Percentiles rank a stretch among this genome's conserved stretches.
phyloP scores from a whole-genome alignment of 2,113 vertebrate species.

The Sphaerodactylus townsendi region DNA sequence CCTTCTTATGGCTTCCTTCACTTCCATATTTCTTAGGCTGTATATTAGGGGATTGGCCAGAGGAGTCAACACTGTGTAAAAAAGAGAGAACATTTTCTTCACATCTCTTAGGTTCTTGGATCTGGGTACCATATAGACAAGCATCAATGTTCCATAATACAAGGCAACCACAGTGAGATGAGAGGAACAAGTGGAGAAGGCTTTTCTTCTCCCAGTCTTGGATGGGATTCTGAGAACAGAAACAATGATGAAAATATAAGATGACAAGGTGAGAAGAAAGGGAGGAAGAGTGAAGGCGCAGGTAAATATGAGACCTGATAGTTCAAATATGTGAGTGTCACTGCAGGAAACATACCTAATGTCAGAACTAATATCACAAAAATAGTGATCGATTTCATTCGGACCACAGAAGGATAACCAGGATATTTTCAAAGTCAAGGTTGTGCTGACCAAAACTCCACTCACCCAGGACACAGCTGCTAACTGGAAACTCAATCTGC shows the following conservation, averaged over 20 bases:
- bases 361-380: neutral
- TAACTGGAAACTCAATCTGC: neutral
- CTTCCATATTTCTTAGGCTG: conserved; percentile 14
- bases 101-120: neutral
- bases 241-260: neutral
- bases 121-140: neutral
- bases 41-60: neutral
- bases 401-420: neutral
- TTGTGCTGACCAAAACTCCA: neutral
- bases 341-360: neutral
- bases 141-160: neutral
- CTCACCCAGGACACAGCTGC: conserved; percentile 7
- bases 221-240: neutral
- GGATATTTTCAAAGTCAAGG: neutral
- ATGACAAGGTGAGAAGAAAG: neutral
- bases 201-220: neutral
- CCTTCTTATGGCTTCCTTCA: neutral
- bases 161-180: neutral
- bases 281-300: neutral
- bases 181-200: conserved; percentile 20
- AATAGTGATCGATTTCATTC: neutral
- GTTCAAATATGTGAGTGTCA: neutral
- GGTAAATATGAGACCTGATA: neutral
- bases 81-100: neutral
- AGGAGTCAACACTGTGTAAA: neutral